A percentile compares a stretch with the other conserved stretches of the same genome.
phyloP scores from a whole-genome alignment of 2,797 vertebrate species.

The Coilia nasus region DNA sequence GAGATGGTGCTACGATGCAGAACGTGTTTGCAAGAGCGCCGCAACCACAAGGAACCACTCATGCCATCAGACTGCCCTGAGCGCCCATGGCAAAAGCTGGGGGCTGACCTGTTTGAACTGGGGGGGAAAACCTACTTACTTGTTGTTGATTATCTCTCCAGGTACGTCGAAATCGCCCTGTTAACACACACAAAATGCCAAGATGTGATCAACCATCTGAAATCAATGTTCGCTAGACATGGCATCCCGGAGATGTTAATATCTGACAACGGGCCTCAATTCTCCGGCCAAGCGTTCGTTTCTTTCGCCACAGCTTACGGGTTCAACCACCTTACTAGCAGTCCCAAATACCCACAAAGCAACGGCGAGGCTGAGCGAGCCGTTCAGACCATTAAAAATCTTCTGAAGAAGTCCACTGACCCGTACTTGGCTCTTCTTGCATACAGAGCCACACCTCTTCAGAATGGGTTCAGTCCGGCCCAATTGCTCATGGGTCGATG shows the following conservation, averaged over 20 bases:
- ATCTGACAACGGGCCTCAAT: constrained; percentile 7
- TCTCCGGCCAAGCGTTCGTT: neutral
- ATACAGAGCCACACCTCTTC: constrained; percentile 1
- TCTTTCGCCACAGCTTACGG: neutral
- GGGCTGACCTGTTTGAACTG: too few relatives aligned
- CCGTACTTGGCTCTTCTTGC: neutral
- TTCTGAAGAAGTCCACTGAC: neutral
- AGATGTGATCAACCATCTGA: neutral
- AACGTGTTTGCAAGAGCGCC: neutral
- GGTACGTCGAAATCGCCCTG: neutral
- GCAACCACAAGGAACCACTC: constrained; percentile 8
- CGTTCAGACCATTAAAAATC: neutral
- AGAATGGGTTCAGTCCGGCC: constrained; percentile 8
- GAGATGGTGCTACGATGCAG: constrained; percentile 19
- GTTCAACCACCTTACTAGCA: neutral
- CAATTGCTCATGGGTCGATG: constrained; percentile 23
- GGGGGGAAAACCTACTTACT: too few relatives aligned
- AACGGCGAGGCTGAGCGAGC: constrained; percentile 17
- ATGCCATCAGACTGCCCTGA: neutral
- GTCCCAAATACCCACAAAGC: neutral
- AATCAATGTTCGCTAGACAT: neutral
- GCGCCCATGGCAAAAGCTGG: constrained; percentile 7
- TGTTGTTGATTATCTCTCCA: neutral
- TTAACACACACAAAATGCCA: neutral
- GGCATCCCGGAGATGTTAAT: neutral